Evolutionary conservation across 1,140 invertebrate genomes (phyloP), one percentile per base, ranked within the genome.

Genomic region (Ptiloglossa arizonensis): DNA sequence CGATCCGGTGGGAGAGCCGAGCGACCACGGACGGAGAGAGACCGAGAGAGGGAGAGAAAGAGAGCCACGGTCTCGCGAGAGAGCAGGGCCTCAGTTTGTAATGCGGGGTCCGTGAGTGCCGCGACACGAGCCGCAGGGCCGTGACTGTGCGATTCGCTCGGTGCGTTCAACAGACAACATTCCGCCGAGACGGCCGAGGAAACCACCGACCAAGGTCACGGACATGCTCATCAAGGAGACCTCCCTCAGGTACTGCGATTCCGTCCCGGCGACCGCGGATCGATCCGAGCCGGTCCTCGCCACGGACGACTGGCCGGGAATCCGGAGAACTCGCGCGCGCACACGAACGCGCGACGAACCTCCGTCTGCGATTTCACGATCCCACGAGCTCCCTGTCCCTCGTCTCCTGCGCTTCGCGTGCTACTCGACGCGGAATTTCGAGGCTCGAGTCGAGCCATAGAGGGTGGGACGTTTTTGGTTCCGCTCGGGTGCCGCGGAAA

Each of bases 161-260:
- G 80, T 81, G 86, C 81, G 63, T 80, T 75, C 83, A 85, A 69
- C 78, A 60, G 79, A 80, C 64, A 69, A 78, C 87, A 50, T 80
- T 76, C 81, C 73, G 71, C 44, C 81, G 69, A 81, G 77, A 66
- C 80, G 66, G 69, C 82, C 79, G 80, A 86, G 78, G 63, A 83
- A 82, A 60, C 60, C 59, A 38, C 77, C 66, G 74, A 19, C 59
- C 84, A 77, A 82, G 73, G 76, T 87, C 72, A 70, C 77, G 84
- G 81, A 83, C 72, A 92, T 92, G 91, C 89, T 92, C 56, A 90
- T 91, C 86, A 92, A 92, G 86, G 91, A 91, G 79, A 91, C 90
- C 32, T 92, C 91, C 35, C 87, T 92, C 79, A 92, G 91, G 91
- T 92, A 91, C 50, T 27, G 22, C 44, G 60, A 79, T 79, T 69